phyloP scores from a whole-genome alignment of 2,113 vertebrate genomes.

The Corydoras sp. region DNA sequence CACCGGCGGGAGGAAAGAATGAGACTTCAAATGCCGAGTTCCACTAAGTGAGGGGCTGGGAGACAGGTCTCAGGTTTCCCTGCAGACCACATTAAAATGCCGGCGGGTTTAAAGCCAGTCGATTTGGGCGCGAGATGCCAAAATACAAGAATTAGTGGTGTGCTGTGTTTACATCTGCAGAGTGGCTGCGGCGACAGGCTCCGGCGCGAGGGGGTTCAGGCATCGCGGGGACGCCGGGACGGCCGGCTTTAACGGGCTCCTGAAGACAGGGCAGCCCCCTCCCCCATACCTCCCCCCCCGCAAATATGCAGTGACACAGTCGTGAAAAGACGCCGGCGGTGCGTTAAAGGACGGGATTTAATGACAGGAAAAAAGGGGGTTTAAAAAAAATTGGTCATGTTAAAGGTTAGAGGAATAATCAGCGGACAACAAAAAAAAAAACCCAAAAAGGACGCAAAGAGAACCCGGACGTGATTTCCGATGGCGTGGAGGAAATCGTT shows the following conservation, averaged over 20 bases:
- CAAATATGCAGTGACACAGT: constrained; percentile 30
- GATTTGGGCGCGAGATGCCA: constrained; percentile 44
- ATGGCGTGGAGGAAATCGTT: constrained; percentile 99
- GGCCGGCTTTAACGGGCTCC: constrained; percentile 17
- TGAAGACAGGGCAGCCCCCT: constrained; percentile 24
- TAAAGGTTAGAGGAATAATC: constrained; percentile 98
- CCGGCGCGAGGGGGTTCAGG: constrained; percentile 30
- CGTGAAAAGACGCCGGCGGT: constrained; percentile 50
- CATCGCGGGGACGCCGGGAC: constrained; percentile 23
- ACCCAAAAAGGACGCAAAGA: constrained; percentile 36
- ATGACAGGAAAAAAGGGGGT: constrained; percentile 63
- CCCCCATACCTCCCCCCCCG: background rate
- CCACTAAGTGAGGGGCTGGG: constrained; percentile 37
- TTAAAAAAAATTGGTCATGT: constrained; percentile 73
- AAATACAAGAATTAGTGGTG: constrained; percentile 51
- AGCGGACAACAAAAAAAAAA: constrained; percentile 76
- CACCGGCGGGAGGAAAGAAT: constrained; percentile 33
- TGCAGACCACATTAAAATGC: constrained; percentile 46
- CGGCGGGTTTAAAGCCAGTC: constrained; percentile 43
- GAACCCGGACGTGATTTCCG: constrained; percentile 96
- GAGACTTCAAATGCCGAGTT: constrained; percentile 41
- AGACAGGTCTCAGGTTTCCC: constrained; percentile 42
- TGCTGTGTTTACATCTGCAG: constrained; percentile 44
- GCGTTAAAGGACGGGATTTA: constrained; percentile 74
- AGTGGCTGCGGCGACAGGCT: constrained; percentile 24